Conservation (phyloP, 2,888 invertebrate species). For the Eretmocerus hayati region DNA sequence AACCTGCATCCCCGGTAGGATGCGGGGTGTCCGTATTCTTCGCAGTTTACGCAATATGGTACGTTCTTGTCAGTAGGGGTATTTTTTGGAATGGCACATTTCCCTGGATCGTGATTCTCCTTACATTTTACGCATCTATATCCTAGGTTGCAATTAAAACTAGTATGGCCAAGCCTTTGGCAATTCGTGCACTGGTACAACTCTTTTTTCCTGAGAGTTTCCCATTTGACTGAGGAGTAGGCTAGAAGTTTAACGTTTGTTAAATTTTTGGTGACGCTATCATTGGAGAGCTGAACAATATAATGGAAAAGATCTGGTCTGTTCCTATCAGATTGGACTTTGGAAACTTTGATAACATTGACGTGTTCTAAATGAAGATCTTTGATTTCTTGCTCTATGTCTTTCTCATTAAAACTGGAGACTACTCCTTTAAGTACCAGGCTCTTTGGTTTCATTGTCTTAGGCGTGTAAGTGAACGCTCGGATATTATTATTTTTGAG, state of each 20-base stretch:
- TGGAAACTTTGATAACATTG: neutral
- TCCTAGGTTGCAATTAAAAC: too few relatives aligned
- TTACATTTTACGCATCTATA: slow-evolving; percentile 16
- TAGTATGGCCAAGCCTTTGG: too few relatives aligned
- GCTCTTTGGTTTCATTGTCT: too few relatives aligned
- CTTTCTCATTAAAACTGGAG: neutral
- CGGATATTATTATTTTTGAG: too few relatives aligned
- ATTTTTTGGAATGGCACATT: neutral
- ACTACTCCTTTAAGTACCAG: neutral
- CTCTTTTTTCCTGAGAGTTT: slow-evolving; percentile 5
- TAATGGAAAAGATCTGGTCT: neutral
- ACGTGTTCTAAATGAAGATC: neutral
- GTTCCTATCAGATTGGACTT: neutral
- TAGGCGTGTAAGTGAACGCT: too few relatives aligned
- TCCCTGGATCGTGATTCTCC: neutral
- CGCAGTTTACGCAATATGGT: neutral
- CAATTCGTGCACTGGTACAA: slow-evolving; percentile 7
- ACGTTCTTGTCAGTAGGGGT: neutral
- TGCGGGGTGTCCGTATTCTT: neutral
- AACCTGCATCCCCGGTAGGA: neutral
- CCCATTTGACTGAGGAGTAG: slow-evolving; percentile 7
- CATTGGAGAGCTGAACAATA: neutral
- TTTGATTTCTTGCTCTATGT: neutral
- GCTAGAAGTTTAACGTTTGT: slow-evolving; percentile 4
- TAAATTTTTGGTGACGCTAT: slow-evolving; percentile 2